These are phyloP conservation scores for Talpa occidentalis DNA, from an alignment of 2,113 vertebrate genomes.

Conservation along the genomic window DNA sequence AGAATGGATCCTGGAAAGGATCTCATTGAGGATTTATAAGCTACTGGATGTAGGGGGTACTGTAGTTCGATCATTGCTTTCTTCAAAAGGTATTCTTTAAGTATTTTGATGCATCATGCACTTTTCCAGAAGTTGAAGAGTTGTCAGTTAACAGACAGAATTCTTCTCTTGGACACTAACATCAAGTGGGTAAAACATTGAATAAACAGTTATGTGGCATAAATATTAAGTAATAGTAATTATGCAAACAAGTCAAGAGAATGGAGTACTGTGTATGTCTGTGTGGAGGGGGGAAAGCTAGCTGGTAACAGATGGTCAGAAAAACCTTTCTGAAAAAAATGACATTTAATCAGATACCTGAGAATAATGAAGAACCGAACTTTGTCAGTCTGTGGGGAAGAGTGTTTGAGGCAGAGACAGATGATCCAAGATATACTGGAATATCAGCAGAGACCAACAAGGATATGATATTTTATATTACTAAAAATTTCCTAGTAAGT, in stretches of 20 bases:
- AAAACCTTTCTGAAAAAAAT: background rate
- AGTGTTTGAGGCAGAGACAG: no score
- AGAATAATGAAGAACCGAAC: background rate
- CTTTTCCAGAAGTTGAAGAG: background rate
- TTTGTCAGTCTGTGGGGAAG: background rate
- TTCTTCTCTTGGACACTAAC: background rate
- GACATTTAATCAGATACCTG: background rate
- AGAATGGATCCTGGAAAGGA: background rate
- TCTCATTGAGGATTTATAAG: background rate
- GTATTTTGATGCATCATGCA: background rate
- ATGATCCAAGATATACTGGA: background rate
- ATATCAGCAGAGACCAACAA: background rate
- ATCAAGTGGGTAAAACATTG: background rate
- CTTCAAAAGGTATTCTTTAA: background rate
- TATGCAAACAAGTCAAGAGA: background rate
- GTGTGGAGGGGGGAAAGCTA: background rate
- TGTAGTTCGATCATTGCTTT: background rate
- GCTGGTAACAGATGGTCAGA: background rate
- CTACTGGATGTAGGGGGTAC: no score
- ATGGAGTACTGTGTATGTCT: background rate
- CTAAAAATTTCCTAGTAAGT: background rate
- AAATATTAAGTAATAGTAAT: background rate
- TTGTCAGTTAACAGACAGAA: background rate
- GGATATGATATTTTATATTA: background rate
- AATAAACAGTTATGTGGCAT: background rate